A percentile compares a stretch with the other conserved stretches of the same genome.
phyloP scores from a whole-genome alignment of 2,113 vertebrate genomes.

The Microtus montanus region DNA sequence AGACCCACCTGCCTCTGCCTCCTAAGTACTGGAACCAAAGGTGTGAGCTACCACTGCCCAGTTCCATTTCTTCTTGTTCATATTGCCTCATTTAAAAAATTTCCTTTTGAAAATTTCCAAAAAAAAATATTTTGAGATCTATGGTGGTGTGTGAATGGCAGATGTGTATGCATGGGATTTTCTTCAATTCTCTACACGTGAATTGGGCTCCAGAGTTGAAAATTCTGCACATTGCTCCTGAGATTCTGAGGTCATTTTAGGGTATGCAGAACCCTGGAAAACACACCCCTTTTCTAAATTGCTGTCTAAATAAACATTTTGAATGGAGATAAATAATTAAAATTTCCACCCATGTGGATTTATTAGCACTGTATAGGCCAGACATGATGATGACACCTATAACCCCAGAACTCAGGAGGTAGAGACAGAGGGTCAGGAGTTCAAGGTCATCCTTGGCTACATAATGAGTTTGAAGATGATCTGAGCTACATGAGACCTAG shows the following conservation, averaged over 20 bases:
- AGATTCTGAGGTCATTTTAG: neutral
- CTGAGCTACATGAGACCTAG: neutral
- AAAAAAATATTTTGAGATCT: neutral
- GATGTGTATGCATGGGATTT: accelerated
- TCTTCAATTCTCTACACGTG: neutral
- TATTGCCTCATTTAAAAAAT: neutral
- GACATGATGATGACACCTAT: neutral
- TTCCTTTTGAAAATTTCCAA: neutral
- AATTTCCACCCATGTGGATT: neutral
- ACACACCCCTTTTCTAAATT: neutral
- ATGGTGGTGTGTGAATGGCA: neutral
- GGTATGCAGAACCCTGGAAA: neutral
- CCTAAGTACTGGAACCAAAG: neutral
- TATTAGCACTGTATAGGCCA: neutral
- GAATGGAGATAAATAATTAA: neutral
- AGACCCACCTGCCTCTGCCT: neutral
- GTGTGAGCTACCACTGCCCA: accelerated
- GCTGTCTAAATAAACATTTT: neutral
- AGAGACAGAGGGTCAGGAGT: neutral
- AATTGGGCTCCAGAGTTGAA: neutral
- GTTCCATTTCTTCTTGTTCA: neutral
- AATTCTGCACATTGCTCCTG: neutral
- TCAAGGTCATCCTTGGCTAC: neutral
- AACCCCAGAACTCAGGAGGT: neutral
- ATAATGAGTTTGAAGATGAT: neutral